Evolutionary conservation across 2,113 vertebrate genomes (phyloP), one percentile per base, ranked within the genome.

Genomic region (Lathamus discolor): DNA sequence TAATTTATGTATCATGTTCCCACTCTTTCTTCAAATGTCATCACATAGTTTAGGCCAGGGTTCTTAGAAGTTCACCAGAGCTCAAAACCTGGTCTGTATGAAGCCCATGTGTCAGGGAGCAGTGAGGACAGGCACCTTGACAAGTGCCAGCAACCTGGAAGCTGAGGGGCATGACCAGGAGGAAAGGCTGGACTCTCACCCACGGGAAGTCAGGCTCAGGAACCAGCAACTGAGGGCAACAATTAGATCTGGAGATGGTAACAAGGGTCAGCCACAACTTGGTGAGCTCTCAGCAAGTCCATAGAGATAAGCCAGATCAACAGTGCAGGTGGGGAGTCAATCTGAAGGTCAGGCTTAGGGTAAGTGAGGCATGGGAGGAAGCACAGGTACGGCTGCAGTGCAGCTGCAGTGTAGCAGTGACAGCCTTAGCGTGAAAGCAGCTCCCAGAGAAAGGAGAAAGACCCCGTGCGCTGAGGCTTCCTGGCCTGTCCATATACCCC

Each of bases 121-220:
- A 7, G 33, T 0, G 2, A 59, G 44, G n/a, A 8, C 8, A 29
- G 43, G 33, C 2, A 1, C 39, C 14, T 28, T 2, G 2, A 15
- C 1, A 3, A 28, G 41, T 17, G 25, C 37, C 43, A 31, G 39
- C 19, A 25, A 35, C 20, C 66, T 4, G 1, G 5, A 25, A 82
- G 27, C 82, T 0, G 0, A 63, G 13, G 15, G 18, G 6, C 27
- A 48, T 1, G 5, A 13, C 39, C 48, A 29, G 37, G 62, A 67
- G 28, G 22, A 22, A 37, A 25, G 35, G 41, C 20, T 78, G 63
- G 33, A 2, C 49, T 69, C 12, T 80, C 13, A 48, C 12, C 24
- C 27, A 1, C 0, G 0, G n/a, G 13, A 9, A 28, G 5, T 37
- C 14, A 24, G 19, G 37, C 75, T 3, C 0, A 0, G 11, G 22